Base-by-base conservation (phyloP, 2,888 invertebrate species). In the Lamellibrachia satsuma region DNA sequence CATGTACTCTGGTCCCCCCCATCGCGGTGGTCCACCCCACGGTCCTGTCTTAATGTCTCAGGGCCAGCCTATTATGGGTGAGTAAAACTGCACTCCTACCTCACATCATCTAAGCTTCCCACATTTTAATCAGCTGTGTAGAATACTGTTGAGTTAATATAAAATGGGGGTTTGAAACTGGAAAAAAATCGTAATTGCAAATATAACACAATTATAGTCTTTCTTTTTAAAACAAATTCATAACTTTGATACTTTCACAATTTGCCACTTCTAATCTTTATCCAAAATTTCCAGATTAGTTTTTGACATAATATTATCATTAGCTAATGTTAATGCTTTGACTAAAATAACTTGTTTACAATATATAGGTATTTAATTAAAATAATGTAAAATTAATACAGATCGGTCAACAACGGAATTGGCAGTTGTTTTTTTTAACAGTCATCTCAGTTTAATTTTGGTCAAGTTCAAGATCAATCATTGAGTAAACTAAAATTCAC, bases 1-100 rank as follows among this genome's bases (percentile, higher is more conserved):
- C 22, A 75, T 75, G 75, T 75, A 75, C 75, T 75, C 75, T 75
- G 75, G 75, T 75, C 75, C 75, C 15, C 75, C 75, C 75, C 75
- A 75, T 15, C 75, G n/a, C 6, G 75, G 75, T 15, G 75, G 22
- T 6, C 22, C n/a, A 75, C 75, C 75, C 75, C 75, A 75, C n/a
- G 75, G 75, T n/a, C 75, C 75, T 75, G 75, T 75, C 75, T 22
- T 75, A n/a, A 75, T 75, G 75, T 6, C 75, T n/a, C 75, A 75
- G 75, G 75, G 75, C 75, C 75, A 75, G n/a, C 75, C 75, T 22
- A 75, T 75, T n/a, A 75, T 75, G 15, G 75, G 75, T 75, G 75
- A 75, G 75, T 75, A 75, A 75, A 15, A 75, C 22, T 75, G 75
- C 22, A 22, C 75, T 75, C 3, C 22, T 22, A 75, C 3, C 4